These are phyloP conservation scores for Marcusenius ussheri DNA, from an alignment of 2,113 vertebrate species.

Conservation along the genomic window DNA sequence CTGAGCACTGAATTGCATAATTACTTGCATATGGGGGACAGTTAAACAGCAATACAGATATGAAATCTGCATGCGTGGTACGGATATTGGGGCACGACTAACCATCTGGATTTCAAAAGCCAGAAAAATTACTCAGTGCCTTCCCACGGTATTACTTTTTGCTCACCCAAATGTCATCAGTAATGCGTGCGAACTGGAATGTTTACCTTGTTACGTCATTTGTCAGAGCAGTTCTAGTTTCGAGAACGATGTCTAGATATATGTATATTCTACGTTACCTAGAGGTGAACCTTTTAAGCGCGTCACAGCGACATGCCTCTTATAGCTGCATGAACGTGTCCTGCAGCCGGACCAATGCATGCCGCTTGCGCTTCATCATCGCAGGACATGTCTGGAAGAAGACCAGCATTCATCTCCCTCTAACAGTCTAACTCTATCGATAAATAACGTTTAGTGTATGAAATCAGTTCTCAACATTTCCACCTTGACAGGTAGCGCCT, in stretches of 20 bases:
- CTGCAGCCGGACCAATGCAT: neutral
- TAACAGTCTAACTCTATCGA: neutral
- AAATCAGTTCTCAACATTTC: neutral
- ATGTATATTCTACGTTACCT: neutral
- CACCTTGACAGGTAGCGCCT: neutral
- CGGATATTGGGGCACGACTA: neutral
- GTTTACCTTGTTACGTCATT: neutral
- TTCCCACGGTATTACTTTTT: neutral
- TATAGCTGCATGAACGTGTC: neutral
- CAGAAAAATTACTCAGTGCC: neutral
- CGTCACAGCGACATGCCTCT: neutral
- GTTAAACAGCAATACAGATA: neutral
- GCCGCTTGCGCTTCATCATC: neutral
- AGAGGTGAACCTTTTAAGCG: neutral
- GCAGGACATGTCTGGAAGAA: neutral
- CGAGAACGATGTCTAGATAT: neutral
- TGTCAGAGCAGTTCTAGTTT: neutral
- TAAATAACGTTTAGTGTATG: neutral
- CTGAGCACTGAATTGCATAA: neutral
- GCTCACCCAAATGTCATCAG: neutral
- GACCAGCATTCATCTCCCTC: neutral
- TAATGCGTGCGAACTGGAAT: neutral
- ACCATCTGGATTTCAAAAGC: constrained; percentile 2
- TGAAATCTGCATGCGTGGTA: neutral
- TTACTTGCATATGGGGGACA: neutral